Base-by-base conservation (phyloP, 2,113 vertebrate genomes). In the Misgurnus mizolepis region DNA sequence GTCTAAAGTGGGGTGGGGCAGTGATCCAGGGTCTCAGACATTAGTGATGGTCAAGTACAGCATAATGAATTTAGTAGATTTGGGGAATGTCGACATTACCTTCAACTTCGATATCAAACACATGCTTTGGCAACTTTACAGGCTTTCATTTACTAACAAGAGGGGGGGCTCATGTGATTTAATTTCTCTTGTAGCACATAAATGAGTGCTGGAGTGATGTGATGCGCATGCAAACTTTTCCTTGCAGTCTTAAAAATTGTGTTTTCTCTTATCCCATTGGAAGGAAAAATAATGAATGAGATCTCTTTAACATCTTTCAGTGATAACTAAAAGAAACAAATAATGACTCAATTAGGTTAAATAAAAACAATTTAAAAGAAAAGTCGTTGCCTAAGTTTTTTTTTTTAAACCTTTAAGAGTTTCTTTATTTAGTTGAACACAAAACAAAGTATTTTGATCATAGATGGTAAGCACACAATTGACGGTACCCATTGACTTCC, bases 171-270 rank as follows among this genome's bases (percentile, higher is more conserved):
- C 3, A 8, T 27, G 27, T 88, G 83, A 90, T 89, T 89, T 6
- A 78, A 90, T 89, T 88, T 84, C 74, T 82, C 50, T 78, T 78
- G 64, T 85, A 85, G 66, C 50, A 68, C 82, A 74, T 72, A 82
- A 89, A 91, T 22, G 22, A 22, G 22, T 22, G 22, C 88, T 76
- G 67, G 71, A 71, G 55, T 9, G 18, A 34, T 34, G 27, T 34
- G 27, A 3, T 34, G 27, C 1, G 1, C 27, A 34, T 34, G 27
- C 4, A 61, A 11, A 40, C 4, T 11, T 65, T 27, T 14, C 66
- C 6, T 61, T 18, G 7, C 12, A 10, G 34, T 56, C 49, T 2
- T 17, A 7, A 58, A 7, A 14, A 17, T 53, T 53, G 2, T 34
- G 8, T 18, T 22, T 41, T 45, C 5, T 5, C 18, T 22, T 66